These are phyloP conservation scores for Butorides virescens DNA, from an alignment of 2,113 vertebrate genomes.

Conservation along the genomic window DNA sequence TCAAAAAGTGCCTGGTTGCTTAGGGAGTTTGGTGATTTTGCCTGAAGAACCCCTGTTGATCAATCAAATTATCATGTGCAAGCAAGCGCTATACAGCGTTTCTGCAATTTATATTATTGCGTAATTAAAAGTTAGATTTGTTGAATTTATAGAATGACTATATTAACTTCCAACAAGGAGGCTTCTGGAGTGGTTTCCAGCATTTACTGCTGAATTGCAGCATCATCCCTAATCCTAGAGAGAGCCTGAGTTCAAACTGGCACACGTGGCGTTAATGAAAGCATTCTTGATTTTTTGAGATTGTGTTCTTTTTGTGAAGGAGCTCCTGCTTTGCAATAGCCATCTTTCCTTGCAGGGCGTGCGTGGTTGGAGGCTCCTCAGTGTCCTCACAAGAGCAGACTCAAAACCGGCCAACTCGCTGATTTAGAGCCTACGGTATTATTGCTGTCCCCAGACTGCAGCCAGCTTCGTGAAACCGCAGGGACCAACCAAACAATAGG, in stretches of 20 bases:
- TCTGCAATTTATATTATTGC: background rate
- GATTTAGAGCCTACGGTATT: background rate
- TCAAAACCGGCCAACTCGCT: background rate
- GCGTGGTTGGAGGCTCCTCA: background rate
- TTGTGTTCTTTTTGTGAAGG: background rate
- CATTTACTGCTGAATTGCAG: background rate
- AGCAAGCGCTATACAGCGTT: background rate
- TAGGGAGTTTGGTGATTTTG: background rate
- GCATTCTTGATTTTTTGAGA: background rate
- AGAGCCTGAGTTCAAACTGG: background rate
- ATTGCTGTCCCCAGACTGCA: background rate
- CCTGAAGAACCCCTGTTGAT: background rate
- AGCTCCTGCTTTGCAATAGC: background rate
- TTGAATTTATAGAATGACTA: background rate
- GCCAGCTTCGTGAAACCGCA: background rate
- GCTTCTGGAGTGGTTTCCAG: background rate
- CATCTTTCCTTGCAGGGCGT: background rate
- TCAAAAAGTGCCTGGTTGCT: background rate
- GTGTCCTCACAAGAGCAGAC: background rate
- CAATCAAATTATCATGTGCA: too few species aligned
- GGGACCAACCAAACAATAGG: conserved; percentile 22
- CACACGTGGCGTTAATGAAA: background rate
- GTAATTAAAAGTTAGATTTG: background rate
- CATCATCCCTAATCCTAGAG: background rate
- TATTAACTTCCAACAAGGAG: background rate